phyloP scores from a whole-genome alignment of 2,113 vertebrate genomes.

The Coracopsis vasa region DNA sequence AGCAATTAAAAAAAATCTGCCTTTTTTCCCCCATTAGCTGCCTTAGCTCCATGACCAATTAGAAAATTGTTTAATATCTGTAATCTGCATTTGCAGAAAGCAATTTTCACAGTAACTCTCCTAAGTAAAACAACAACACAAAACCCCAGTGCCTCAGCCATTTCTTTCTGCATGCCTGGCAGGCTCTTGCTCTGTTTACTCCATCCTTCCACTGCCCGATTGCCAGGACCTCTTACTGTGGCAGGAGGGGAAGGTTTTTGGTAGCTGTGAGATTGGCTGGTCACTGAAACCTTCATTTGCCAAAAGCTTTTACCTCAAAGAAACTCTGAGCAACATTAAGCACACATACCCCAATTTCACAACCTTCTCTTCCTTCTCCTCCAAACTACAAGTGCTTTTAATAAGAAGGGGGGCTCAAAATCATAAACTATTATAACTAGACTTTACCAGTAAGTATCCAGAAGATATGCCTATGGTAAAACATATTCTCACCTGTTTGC shows the following conservation, averaged over 20 bases:
- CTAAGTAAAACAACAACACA: conserved; percentile 45
- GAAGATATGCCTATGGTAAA: background rate
- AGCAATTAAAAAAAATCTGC: conserved; percentile 91
- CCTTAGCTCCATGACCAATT: conserved; percentile 92
- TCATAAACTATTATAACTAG: background rate
- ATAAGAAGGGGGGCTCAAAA: background rate
- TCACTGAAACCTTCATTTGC: background rate
- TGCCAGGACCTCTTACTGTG: background rate
- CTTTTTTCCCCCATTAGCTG: conserved; percentile 87
- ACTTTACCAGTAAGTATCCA: background rate
- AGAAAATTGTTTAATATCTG: conserved; percentile 92
- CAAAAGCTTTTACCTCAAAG: background rate
- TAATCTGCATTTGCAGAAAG: conserved; percentile 89
- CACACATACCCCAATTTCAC: background rate
- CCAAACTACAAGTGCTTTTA: background rate
- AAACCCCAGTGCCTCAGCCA: background rate
- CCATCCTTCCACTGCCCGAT: background rate
- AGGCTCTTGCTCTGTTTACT: background rate
- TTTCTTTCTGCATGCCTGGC: background rate
- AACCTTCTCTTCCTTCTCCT: background rate
- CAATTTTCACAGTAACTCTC: conserved; percentile 80
- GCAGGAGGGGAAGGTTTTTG: background rate
- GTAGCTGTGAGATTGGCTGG: background rate
- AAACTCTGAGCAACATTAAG: background rate
- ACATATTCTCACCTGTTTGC: background rate